These are phyloP conservation scores for Chelidonichthys spinosus DNA, from an alignment of 2,797 vertebrate genomes.

Conservation along the genomic window DNA sequence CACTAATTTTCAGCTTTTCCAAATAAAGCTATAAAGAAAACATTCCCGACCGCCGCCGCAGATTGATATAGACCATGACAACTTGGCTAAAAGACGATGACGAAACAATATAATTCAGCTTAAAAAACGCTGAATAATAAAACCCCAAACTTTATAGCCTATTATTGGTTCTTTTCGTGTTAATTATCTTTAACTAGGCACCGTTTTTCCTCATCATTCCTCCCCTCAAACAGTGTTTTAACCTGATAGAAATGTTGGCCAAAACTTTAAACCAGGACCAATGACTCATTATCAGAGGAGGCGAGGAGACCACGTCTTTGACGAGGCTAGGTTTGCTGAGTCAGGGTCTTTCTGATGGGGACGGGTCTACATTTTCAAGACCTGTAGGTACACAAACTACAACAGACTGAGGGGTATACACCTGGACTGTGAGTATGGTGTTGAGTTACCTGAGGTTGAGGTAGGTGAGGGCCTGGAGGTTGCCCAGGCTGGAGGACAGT, in stretches of 20 bases:
- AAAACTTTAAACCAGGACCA: too few species aligned
- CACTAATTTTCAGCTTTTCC: neutral
- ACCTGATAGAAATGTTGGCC: neutral
- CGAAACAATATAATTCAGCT: neutral
- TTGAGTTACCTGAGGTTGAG: conserved; percentile 92
- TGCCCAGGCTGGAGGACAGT: conserved; percentile 86
- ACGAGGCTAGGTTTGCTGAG: too few species aligned
- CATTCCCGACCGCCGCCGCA: neutral
- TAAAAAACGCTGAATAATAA: neutral
- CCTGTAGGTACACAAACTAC: neutral
- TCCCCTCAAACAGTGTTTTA: neutral
- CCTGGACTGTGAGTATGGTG: neutral
- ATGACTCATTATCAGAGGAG: too few species aligned
- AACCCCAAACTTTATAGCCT: neutral
- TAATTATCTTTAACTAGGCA: neutral
- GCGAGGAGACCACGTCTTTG: neutral
- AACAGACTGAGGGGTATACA: neutral
- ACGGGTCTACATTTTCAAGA: too few species aligned
- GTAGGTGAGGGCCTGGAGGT: conserved; percentile 94
- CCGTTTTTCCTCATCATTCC: neutral
- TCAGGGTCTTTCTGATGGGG: neutral
- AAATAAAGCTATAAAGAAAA: neutral
- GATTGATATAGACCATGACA: neutral
- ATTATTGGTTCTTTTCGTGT: neutral
- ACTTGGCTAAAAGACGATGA: neutral